Evolutionary conservation across 2,888 invertebrate genomes (phyloP), one percentile per base, ranked within the genome.

Genomic region (Linyphia triangularis): DNA sequence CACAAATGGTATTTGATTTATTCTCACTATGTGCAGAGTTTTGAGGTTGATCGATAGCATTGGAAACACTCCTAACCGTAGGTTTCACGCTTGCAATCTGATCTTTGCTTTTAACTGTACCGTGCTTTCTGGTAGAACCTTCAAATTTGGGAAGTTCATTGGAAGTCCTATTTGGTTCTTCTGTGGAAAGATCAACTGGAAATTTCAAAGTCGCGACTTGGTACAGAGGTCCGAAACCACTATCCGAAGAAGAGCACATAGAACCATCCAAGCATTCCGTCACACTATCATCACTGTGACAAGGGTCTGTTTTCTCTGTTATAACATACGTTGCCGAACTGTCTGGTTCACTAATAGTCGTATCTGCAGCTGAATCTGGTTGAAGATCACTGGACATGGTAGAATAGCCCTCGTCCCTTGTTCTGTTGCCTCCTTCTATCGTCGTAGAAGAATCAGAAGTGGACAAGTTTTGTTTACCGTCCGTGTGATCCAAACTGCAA

Each of bases 341-440:
- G 43, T 88, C 88, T 7, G 73, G 73, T n/a, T 88, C 88, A 57
- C 83, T 88, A n/a, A 81, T 75, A n/a, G 77, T 88, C 0, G 83
- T 88, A 37, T 88, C 88, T 26, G 85, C 78, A 0, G 79, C 24
- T 0, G 88, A 89, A 85, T 96, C 96, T 0, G 95, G 95, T 92
- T 96, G 96, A 0, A 96, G 96, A 92, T 96, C 96, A 90, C 96
- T 96, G 13, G 96, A 96, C 96, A 96, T 96, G 4, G 96, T 96
- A 88, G 96, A 96, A 93, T 96, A 96, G 22, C 96, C 96, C 92
- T 96, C 96, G 93, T 96, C 96, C 91, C 96, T 94, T 90, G 96
- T 96, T 61, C 95, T 77, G 65, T 77, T 81, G 19, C n/a, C 85
- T 22, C 85, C 79, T 33, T 83, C 84, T 22, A 78, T 67, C 43